phyloP scores from a whole-genome alignment of 2,888 invertebrate species.

The Macrophya annulata region DNA sequence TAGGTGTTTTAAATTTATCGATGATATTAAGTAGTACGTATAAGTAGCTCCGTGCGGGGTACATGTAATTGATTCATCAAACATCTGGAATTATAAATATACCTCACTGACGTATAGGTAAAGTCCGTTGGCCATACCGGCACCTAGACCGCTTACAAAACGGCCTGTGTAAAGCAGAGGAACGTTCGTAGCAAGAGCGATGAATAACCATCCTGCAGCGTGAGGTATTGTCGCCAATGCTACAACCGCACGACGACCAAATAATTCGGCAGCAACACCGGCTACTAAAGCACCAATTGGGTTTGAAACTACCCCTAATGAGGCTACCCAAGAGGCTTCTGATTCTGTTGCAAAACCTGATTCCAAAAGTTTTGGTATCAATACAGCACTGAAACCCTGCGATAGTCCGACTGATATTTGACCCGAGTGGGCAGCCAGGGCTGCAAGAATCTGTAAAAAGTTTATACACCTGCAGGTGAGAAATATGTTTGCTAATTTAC shows the following conservation, averaged over 20 bases:
- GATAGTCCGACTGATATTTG: slow-evolving; percentile 89
- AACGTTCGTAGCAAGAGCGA: slow-evolving; percentile 84
- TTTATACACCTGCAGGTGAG: neutral
- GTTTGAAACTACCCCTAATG: slow-evolving; percentile 87
- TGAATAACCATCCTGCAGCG: slow-evolving; percentile 86
- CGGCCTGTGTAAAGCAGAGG: slow-evolving; percentile 85
- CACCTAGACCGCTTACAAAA: slow-evolving; percentile 87
- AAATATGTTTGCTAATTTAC: no score
- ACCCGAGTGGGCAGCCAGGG: slow-evolving; percentile 87
- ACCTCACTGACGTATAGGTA: slow-evolving; percentile 77
- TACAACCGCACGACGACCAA: slow-evolving; percentile 85
- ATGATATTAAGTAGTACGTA: neutral
- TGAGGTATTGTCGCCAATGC: slow-evolving; percentile 87
- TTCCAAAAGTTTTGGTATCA: slow-evolving; percentile 86
- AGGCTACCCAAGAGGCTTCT: slow-evolving; percentile 88
- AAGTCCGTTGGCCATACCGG: slow-evolving; percentile 81
- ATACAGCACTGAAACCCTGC: slow-evolving; percentile 89
- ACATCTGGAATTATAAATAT: neutral
- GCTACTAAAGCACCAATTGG: slow-evolving; percentile 87
- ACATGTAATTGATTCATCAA: neutral
- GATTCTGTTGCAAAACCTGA: slow-evolving; percentile 82
- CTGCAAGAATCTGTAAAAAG: slow-evolving; percentile 84
- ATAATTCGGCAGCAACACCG: slow-evolving; percentile 85
- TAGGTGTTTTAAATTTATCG: neutral
- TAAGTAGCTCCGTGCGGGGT: neutral